These are phyloP conservation scores for Sceloporus tristichus DNA, from an alignment of 2,113 vertebrate species.

Conservation along the genomic window DNA sequence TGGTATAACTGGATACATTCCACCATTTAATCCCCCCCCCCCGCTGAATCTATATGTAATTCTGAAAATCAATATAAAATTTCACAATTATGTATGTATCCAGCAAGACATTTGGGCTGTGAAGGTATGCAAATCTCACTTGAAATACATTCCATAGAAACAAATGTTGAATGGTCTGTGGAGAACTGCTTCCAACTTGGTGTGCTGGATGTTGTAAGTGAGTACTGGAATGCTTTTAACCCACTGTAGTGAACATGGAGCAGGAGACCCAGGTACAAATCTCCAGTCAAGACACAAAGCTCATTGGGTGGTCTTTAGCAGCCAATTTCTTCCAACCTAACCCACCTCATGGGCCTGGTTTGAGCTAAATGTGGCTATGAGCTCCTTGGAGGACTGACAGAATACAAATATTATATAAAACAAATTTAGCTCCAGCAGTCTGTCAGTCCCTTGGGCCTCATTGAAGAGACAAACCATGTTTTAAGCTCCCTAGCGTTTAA, in stretches of 20 bases:
- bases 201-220: not conserved
- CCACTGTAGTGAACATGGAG: not conserved
- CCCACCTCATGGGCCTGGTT: not conserved
- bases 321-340: not conserved
- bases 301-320: not conserved
- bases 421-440: not conserved
- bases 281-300: not conserved
- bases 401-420: constrained; percentile 19
- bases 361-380: not conserved
- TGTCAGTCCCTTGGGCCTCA: constrained; percentile 13
- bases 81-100: not conserved
- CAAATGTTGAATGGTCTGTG: not conserved
- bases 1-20: no score
- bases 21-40: no score
- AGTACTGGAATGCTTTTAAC: not conserved
- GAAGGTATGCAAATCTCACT: not conserved
- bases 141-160: not conserved
- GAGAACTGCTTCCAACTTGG: not conserved
- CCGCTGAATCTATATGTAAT: no score
- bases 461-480: not conserved
- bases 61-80: no score
- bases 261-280: not conserved
- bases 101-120: not conserved
- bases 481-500: constrained; percentile 20
- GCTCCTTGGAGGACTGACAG: not conserved